Conservation (phyloP, 2,797 vertebrate genomes). For the Coendou prehensilis region DNA sequence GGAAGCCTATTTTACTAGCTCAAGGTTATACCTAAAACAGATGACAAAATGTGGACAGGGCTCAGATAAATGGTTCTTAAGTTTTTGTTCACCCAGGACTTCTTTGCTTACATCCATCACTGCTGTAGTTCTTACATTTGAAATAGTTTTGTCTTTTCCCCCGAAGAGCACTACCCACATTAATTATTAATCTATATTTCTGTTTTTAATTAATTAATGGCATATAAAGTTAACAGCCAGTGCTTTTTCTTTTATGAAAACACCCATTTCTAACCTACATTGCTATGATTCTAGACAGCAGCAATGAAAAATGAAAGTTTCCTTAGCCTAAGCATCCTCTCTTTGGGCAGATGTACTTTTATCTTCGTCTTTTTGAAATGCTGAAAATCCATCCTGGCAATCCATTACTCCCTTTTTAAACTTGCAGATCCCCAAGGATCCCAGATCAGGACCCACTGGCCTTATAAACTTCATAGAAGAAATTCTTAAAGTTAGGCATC, state of each 20-base stretch:
- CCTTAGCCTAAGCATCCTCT: background rate
- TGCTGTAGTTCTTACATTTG: too few relatives aligned
- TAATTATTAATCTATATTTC: background rate
- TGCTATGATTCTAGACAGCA: background rate
- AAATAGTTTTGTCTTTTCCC: background rate
- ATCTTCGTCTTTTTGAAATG: background rate
- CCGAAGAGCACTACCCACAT: background rate
- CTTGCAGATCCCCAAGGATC: background rate
- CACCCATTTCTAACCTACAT: background rate
- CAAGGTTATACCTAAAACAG: background rate
- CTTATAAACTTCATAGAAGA: background rate
- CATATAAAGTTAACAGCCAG: background rate
- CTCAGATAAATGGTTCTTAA: background rate
- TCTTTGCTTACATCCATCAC: background rate
- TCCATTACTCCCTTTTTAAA: background rate
- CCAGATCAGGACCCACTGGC: background rate
- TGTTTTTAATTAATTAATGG: background rate
- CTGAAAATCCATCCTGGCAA: background rate
- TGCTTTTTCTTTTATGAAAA: constrained; percentile 16
- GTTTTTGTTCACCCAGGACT: background rate
- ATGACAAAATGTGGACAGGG: background rate
- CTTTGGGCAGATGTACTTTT: background rate
- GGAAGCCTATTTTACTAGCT: background rate
- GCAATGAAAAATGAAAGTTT: background rate
- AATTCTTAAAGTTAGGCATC: background rate